Evolutionary conservation across 1,140 invertebrate genomes (phyloP), one percentile per base, ranked within the genome.

Genomic region (Acyrthosiphon pisum): DNA sequence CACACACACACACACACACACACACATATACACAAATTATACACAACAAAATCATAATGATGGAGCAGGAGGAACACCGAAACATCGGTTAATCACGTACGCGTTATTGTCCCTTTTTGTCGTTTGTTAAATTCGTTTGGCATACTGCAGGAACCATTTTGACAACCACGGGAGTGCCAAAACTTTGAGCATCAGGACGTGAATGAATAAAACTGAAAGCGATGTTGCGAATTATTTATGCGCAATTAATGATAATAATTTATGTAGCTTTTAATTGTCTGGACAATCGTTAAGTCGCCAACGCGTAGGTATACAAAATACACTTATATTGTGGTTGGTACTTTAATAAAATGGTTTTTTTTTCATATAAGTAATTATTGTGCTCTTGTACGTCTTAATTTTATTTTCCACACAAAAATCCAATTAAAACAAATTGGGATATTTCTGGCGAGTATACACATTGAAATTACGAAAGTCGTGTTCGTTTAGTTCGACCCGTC

Each of bases 41-140:
- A 35, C 60, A 76, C n/a, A n/a, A 76, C 11, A 76, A 76, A 76
- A 76, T 76, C 30, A 76, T 76, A 76, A n/a, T 76, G 60, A n/a
- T 76, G 60, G 14, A n/a, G 14, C 14, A 18, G 7, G 60, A 68
- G 26, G 26, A 86, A 86, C 1, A 86, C 30, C 18, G 37, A 46
- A 86, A 86, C 37, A 86, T 46, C 41, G 41, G 84, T 86, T 86
- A 46, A 86, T 86, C 84, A 86, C 84, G 84, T 86, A 86, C 41
- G 23, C 23, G 4, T 86, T 37, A 84, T 41, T n/a, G 84, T 86
- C 84, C 84, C 84, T 86, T 86, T 86, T 86, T 44, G 41, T 86
- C 44, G 30, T 46, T 46, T 20, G 44, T 86, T n/a, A 86, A 86
- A 44, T n/a, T 4, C 44, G 11, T n/a, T 9, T 44, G 41, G 41